Conservation (phyloP, 2,113 vertebrate genomes). For the Mionectes macconnelli region DNA sequence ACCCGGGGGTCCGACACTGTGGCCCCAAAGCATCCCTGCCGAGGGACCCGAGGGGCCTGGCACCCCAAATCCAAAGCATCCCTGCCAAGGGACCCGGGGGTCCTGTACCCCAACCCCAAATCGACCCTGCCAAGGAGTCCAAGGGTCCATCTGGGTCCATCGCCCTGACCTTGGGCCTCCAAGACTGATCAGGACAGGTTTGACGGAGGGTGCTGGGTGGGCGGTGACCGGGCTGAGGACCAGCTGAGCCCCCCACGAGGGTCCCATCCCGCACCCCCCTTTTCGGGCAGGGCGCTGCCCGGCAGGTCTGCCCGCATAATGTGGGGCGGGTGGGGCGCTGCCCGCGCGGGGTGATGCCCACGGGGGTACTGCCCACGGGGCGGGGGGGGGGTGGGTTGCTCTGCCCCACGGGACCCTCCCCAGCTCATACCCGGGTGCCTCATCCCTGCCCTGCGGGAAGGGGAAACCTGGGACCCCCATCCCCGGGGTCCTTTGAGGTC, state of each 20-base stretch:
- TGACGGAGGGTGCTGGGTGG: neutral
- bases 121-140: fast-evolving
- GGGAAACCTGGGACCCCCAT: neutral
- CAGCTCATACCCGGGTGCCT: neutral
- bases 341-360: neutral
- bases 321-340: neutral
- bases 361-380: neutral
- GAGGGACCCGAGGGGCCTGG: fast-evolving
- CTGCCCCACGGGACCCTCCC: neutral
- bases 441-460: neutral
- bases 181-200: neutral
- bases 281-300: neutral
- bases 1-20: neutral
- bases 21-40: neutral
- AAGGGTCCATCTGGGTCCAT: too few species aligned
- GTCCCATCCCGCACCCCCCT: neutral
- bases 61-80: neutral
- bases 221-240: neutral
- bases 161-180: neutral
- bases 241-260: neutral
- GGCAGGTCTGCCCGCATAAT: neutral
- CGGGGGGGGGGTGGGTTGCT: neutral
- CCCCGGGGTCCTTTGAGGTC: neutral
- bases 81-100: neutral
- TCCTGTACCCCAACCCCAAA: neutral